phyloP scores from a whole-genome alignment of 2,113 vertebrate genomes.

The Odobenus rosmarus region DNA sequence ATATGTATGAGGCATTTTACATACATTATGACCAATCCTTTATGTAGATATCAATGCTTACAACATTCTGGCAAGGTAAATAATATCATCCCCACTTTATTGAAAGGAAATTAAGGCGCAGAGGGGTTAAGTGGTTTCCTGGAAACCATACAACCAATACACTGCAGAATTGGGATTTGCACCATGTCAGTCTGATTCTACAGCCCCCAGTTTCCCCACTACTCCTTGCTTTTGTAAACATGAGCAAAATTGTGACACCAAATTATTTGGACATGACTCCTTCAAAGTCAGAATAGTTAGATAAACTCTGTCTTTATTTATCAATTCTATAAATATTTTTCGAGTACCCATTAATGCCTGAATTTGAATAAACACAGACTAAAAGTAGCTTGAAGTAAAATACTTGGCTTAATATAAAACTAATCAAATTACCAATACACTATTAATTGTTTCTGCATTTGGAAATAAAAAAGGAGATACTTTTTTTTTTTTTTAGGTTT shows the following conservation, averaged over 20 bases:
- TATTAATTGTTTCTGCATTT: slow-evolving; percentile 1
- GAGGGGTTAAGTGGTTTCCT: background rate
- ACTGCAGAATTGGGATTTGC: background rate
- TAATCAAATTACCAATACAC: background rate
- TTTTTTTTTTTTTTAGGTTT: background rate
- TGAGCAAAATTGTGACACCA: background rate
- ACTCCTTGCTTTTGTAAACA: background rate
- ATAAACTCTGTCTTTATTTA: background rate
- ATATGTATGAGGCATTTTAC: background rate
- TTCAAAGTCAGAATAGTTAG: background rate
- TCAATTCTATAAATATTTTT: slow-evolving; percentile 8
- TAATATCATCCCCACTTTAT: background rate
- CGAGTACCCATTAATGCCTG: too few relatives aligned
- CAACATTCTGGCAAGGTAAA: background rate
- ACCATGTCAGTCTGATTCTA: background rate
- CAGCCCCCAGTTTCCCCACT: background rate
- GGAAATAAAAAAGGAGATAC: background rate
- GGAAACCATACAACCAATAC: background rate
- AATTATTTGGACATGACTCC: background rate
- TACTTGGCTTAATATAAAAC: background rate
- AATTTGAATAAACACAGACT: slow-evolving; percentile 27
- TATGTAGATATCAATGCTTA: background rate
- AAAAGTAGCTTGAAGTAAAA: slow-evolving; percentile 8
- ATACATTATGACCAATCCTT: background rate
- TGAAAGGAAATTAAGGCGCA: background rate